Evolutionary conservation across 2,888 invertebrate genomes (phyloP), one percentile per base, ranked within the genome.

Genomic region (Trichacis sp.): DNA sequence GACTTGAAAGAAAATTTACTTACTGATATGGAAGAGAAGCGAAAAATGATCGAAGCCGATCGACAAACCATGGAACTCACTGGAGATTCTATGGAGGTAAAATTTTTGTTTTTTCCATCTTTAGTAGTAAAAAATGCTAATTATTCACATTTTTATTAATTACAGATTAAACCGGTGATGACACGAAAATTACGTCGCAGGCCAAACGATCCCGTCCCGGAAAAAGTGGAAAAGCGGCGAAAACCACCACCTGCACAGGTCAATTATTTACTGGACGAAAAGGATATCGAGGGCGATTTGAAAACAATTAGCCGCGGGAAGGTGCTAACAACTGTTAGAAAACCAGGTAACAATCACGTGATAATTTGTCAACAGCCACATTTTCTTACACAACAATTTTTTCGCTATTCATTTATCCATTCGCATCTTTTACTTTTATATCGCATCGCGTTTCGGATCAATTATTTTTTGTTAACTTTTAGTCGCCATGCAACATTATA

Each of bases 181-280:
- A 98, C 97, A 24, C 88, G 98, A 19, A 98, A 97, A 84, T 86
- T 98, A 19, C 87, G 98, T 2, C 88, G 97, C 64, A 88, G 98
- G 18, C 97, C 97, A 0, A 97, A 98, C 84, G 97, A 97, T 84
- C 97, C 97, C 0, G 88, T 94, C 40, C 97, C 96, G 2, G 90
- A 92, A 63, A 94, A 94, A 5, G 91, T 94, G 77, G 91, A 91
- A 61, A 96, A 97, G 84, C 90, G 97, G 1, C 87, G 97, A 54
- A 93, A 95, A 79, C 91, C 93, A 2, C 91, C 93, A 1, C 90
- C 91, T 43, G 94, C 95, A 20, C 93, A 94, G 76, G 88, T 97
- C n/a, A 93, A 93, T 64, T 94, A 93, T 82, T 87, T 92, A 45
- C 86, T 97, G 60, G 96, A 96, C 74, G 97, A 97, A 71, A 91